Conservation (phyloP, 1,140 invertebrate species). For the Drosophila cardini region DNA sequence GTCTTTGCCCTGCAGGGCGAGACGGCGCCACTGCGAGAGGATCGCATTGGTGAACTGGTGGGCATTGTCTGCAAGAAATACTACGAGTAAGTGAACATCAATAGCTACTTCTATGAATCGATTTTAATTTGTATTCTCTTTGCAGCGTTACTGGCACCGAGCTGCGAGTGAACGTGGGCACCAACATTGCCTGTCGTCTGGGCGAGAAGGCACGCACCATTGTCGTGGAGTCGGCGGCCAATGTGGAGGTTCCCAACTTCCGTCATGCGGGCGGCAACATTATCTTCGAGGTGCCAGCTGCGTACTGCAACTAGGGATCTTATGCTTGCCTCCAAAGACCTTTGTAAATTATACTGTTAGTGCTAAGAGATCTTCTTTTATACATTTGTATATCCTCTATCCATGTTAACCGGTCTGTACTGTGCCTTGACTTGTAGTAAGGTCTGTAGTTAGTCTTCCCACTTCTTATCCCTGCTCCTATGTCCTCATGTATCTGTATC, state of each 20-base stretch:
- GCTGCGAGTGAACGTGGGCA: conserved; percentile 76
- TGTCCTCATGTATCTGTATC: neutral
- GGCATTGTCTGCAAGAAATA: conserved; percentile 92
- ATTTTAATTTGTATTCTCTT: neutral
- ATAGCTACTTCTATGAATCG: too few species aligned
- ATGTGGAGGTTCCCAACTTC: conserved; percentile 78
- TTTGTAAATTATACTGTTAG: conserved; percentile 63
- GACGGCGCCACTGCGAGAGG: conserved; percentile 86
- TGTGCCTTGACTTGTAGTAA: conserved; percentile 50
- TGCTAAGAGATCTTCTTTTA: conserved; percentile 25
- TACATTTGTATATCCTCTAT: conserved; percentile 12
- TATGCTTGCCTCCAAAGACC: neutral
- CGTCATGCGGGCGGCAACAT: conserved; percentile 70
- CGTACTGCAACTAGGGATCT: conserved; percentile 70
- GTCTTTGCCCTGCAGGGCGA: conserved; percentile 89
- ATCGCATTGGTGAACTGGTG: conserved; percentile 94
- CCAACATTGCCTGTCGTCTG: conserved; percentile 73
- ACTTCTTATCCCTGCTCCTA: neutral
- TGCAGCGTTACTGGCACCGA: conserved; percentile 69
- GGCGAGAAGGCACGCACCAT: conserved; percentile 76
- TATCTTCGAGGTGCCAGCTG: conserved; percentile 81
- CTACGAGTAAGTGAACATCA: conserved; percentile 87
- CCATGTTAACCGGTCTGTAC: conserved; percentile 40
- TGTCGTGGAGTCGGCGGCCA: conserved; percentile 70
- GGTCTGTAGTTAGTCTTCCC: conserved; percentile 21